These are phyloP conservation scores for Tromatobia lineatoria DNA, from an alignment of 2,888 invertebrate species.

Conservation along the genomic window DNA sequence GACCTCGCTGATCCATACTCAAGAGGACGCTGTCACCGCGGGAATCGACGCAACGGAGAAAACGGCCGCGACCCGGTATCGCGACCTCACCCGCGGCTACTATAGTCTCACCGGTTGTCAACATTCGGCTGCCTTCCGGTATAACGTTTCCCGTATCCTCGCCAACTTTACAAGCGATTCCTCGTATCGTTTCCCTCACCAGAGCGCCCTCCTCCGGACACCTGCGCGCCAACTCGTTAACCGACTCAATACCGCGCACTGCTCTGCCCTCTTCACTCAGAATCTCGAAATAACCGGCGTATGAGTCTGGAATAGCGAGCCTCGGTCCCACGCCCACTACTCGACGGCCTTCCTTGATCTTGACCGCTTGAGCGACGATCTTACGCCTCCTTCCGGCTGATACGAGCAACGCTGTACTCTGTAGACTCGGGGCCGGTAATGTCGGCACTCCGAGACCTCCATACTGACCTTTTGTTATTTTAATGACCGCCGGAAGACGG, in stretches of 20 bases:
- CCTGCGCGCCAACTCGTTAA: conserved; percentile 92
- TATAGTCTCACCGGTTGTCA: conserved; percentile 94
- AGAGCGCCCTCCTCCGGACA: conserved; percentile 92
- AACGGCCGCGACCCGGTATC: conserved; percentile 90
- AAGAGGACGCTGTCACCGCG: conserved; percentile 94
- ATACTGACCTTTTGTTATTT: conserved; percentile 97
- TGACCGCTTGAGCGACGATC: conserved; percentile 95
- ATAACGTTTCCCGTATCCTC: conserved; percentile 87
- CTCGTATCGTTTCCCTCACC: conserved; percentile 92
- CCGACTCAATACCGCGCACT: conserved; percentile 95
- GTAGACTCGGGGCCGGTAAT: conserved; percentile 93
- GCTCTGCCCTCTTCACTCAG: conserved; percentile 97
- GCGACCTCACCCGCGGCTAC: conserved; percentile 91
- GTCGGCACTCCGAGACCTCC: conserved; percentile 96
- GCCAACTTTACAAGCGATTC: conserved; percentile 86
- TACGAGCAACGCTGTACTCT: conserved; percentile 94
- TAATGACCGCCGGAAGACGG: conserved; percentile 93
- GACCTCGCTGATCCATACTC: conserved; percentile 94
- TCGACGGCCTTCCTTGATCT: conserved; percentile 95
- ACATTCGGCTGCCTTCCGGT: conserved; percentile 90
- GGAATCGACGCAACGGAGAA: conserved; percentile 94
- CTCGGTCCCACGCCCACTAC: conserved; percentile 93
- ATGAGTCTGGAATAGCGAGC: conserved; percentile 95
- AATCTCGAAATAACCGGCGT: conserved; percentile 97
- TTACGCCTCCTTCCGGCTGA: conserved; percentile 95